Evolutionary conservation across 2,888 invertebrate genomes (phyloP).

Genomic region (Tuberolachnus salignus): DNA sequence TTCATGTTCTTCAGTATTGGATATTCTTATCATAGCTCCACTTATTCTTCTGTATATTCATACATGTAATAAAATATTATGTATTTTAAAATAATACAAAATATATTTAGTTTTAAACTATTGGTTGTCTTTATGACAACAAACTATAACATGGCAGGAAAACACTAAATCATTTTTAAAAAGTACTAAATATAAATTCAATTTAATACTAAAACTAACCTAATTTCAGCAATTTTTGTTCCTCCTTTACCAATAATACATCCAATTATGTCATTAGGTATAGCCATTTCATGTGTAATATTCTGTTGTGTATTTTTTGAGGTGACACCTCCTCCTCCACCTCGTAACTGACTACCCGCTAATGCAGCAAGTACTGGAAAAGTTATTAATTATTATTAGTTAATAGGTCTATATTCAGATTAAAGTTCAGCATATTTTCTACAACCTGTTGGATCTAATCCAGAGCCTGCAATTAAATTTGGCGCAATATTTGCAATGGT

Average conservation of each 20-base stretch:
- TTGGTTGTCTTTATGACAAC: no score
- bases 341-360: conserved; percentile 85
- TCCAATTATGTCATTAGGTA: conserved; percentile 97
- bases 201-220: conserved; percentile 62
- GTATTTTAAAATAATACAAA: neutral
- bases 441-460: conserved; percentile 48
- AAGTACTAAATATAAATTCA: neutral
- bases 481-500: conserved; percentile 51
- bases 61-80: neutral
- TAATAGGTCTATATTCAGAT: neutral
- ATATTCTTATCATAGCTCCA: conserved; percentile 97
- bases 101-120: neutral
- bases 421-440: neutral
- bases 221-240: conserved; percentile 97
- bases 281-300: conserved; percentile 91
- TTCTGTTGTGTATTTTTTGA: conserved; percentile 44
- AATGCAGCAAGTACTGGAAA: conserved; percentile 78
- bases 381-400: neutral
- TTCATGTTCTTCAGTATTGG: conserved; percentile 86
- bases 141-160: neutral
- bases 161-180: neutral
- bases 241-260: conserved; percentile 99
- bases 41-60: conserved; percentile 81
- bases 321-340: conserved; percentile 58
- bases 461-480: conserved; percentile 45